Conservation (phyloP, 92 coral and sea anemone species). For the Pocillopora meandrina region DNA sequence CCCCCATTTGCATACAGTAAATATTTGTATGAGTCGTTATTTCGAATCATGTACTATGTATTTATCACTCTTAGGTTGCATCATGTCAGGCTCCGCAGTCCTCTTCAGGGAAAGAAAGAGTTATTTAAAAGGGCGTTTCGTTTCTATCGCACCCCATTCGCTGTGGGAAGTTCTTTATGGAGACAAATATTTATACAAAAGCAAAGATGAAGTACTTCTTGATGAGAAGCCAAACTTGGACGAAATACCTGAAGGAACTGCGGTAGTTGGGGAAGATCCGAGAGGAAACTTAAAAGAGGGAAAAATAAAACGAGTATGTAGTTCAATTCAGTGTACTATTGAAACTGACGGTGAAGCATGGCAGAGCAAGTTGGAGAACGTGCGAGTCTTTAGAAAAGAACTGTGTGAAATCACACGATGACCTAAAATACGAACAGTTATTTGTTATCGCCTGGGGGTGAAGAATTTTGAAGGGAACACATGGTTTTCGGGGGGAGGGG, state of each 20-base stretch:
- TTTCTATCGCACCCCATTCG: accelerated
- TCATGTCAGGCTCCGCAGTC: constrained; percentile 17
- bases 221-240: constrained; percentile 8
- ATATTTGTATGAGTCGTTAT: not conserved
- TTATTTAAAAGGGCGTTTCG: not conserved
- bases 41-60: not conserved
- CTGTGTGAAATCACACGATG: too few relatives aligned
- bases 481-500: too few relatives aligned
- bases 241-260: not conserved
- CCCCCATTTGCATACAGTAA: not conserved
- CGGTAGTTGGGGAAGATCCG: not conserved
- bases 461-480: too few relatives aligned
- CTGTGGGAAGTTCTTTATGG: not conserved
- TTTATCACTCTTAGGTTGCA: constrained; percentile 4
- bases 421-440: too few relatives aligned
- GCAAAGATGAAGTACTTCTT: not conserved
- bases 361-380: not conserved
- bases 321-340: not conserved
- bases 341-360: not conserved
- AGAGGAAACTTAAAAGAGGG: not conserved
- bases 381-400: not conserved
- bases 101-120: not conserved
- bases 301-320: not conserved
- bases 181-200: too few relatives aligned
- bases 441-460: too few relatives aligned